Evolutionary conservation across 2,888 invertebrate species (phyloP).

Genomic region (Drymonia ruficornis): DNA sequence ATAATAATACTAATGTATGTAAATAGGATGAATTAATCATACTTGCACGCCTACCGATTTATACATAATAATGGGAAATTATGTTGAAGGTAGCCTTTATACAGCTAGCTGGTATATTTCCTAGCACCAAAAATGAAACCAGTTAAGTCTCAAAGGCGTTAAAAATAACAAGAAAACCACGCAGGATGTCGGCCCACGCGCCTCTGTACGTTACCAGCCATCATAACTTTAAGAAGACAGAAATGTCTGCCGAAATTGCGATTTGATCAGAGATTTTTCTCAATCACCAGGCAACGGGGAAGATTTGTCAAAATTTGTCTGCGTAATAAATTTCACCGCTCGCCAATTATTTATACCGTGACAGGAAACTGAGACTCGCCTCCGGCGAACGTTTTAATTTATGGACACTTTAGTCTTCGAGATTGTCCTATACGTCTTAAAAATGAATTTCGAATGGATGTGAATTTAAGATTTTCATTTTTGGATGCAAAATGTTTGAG

Average conservation of each 20-base stretch:
- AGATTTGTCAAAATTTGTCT: constrained; percentile 73
- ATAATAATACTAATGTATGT: no score
- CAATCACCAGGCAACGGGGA: constrained; percentile 38
- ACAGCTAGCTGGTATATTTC: no score
- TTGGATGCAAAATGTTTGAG: neutral
- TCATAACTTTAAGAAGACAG: neutral
- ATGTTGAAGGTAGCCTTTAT: no score
- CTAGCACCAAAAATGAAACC: no score
- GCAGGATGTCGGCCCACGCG: neutral
- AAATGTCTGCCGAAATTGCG: constrained; percentile 3
- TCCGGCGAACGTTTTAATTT: constrained; percentile 69
- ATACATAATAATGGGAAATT: no score
- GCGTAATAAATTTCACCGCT: constrained; percentile 68
- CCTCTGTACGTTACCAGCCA: neutral
- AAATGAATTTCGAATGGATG: constrained; percentile 40
- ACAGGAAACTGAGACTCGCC: constrained; percentile 69
- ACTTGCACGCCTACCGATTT: no score
- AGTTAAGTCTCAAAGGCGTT: neutral
- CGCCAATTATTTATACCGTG: constrained; percentile 74
- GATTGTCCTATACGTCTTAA: constrained; percentile 51
- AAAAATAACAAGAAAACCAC: neutral
- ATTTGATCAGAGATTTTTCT: constrained; percentile 44
- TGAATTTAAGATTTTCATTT: constrained; percentile 21
- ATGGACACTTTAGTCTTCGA: constrained; percentile 64
- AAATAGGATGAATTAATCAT: no score